These are phyloP conservation scores for Neodiprion pinetum DNA, from an alignment of 1,140 invertebrate species.

Conservation along the genomic window DNA sequence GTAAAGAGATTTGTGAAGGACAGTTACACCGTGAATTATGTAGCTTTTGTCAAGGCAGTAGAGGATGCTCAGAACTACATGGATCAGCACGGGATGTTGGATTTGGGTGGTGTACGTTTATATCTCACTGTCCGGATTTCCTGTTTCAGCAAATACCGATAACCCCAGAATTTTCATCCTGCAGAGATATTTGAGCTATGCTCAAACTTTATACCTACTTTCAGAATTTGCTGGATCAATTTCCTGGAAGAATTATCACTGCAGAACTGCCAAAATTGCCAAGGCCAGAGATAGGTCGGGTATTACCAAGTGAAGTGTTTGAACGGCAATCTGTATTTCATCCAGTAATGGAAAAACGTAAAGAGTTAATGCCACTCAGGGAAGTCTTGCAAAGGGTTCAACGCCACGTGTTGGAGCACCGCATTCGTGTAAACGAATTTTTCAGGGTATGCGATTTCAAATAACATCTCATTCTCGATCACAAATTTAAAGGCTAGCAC, in stretches of 20 bases:
- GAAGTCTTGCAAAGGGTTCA: constrained; percentile 63
- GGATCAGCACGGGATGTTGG: constrained; percentile 64
- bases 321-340: constrained; percentile 66
- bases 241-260: constrained; percentile 70
- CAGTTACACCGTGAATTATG: constrained; percentile 74
- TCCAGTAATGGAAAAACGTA: constrained; percentile 51
- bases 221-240: constrained; percentile 62
- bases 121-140: background rate
- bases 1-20: constrained; percentile 74
- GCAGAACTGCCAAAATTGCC: constrained; percentile 70
- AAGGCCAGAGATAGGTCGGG: constrained; percentile 67
- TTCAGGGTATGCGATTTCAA: constrained; percentile 60
- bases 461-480: constrained; percentile 10
- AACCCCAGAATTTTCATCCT: background rate
- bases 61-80: constrained; percentile 62
- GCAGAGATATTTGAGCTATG: constrained; percentile 14
- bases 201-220: constrained; percentile 21
- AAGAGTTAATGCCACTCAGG: constrained; percentile 53
- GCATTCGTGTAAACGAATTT: constrained; percentile 69
- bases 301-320: constrained; percentile 60
- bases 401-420: constrained; percentile 66
- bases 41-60: constrained; percentile 71
- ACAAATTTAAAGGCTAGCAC: constrained; percentile 15
- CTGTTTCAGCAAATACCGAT: background rate
- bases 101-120: constrained; percentile 62